phyloP scores from a whole-genome alignment of 2,113 vertebrate genomes.

The Globicephala melas region DNA sequence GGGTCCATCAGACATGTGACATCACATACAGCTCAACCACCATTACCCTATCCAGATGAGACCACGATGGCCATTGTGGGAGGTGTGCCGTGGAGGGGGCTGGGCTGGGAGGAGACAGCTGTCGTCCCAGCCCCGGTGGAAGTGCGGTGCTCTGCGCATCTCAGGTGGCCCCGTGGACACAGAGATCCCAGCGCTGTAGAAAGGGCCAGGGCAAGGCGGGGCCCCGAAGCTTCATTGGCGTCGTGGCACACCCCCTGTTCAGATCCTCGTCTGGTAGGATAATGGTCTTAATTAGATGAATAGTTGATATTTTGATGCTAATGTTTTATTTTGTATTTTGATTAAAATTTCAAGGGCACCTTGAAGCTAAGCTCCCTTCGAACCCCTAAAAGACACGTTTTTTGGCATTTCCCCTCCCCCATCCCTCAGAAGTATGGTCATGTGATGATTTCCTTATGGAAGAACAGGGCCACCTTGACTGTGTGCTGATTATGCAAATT shows the following conservation, averaged over 20 bases:
- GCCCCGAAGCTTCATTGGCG: rapidly evolving
- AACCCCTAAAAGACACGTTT: neutral
- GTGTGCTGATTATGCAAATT: neutral
- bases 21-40: no score
- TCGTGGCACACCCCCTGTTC: rapidly evolving
- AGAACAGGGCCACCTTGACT: neutral
- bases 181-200: neutral
- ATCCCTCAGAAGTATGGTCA: neutral
- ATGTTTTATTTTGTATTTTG: neutral
- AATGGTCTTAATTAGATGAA: neutral
- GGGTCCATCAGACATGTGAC: rapidly evolving
- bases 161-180: rapidly evolving
- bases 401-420: neutral
- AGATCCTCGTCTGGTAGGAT: no score
- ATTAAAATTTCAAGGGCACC: neutral
- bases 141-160: rapidly evolving
- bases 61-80: rapidly evolving
- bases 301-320: neutral
- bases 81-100: rapidly evolving
- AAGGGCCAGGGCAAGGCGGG: rapidly evolving
- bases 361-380: neutral
- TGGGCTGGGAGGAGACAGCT: rapidly evolving
- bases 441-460: neutral
- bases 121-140: rapidly evolving
- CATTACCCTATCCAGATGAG: rapidly evolving